These are phyloP conservation scores for Thripadectes ignobilis DNA, from an alignment of 2,797 vertebrate genomes.

Conservation along the genomic window DNA sequence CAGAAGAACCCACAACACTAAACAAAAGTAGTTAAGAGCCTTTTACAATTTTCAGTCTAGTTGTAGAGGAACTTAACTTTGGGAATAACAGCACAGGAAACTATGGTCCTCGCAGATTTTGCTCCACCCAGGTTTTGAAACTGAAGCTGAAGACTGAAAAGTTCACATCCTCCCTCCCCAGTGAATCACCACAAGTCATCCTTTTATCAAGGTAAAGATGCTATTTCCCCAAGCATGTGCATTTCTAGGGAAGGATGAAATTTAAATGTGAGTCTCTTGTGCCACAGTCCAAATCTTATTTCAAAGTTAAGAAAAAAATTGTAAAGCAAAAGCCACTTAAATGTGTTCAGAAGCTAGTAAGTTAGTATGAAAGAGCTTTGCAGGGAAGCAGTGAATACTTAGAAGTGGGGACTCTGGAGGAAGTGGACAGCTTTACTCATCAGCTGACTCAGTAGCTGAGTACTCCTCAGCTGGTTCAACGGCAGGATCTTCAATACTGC, in stretches of 20 bases:
- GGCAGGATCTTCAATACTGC: constrained; percentile 38
- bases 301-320: background rate
- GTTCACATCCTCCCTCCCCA: background rate
- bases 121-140: background rate
- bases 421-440: constrained; percentile 52
- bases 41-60: background rate
- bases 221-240: background rate
- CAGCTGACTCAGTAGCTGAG: constrained; percentile 60
- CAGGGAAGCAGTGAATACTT: constrained; percentile 34
- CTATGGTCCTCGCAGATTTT: background rate
- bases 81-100: background rate
- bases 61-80: background rate
- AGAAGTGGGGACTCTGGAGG: background rate
- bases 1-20: background rate
- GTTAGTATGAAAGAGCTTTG: background rate
- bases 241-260: background rate
- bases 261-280: background rate
- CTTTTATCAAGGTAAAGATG: background rate
- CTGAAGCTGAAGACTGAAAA: background rate
- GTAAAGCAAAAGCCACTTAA: background rate
- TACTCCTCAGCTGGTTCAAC: constrained; percentile 41
- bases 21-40: background rate
- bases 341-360: background rate
- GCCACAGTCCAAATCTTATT: background rate
- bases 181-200: background rate